These are phyloP conservation scores for Drosophila anomelani DNA, from an alignment of 2,888 invertebrate species.

Conservation along the genomic window DNA sequence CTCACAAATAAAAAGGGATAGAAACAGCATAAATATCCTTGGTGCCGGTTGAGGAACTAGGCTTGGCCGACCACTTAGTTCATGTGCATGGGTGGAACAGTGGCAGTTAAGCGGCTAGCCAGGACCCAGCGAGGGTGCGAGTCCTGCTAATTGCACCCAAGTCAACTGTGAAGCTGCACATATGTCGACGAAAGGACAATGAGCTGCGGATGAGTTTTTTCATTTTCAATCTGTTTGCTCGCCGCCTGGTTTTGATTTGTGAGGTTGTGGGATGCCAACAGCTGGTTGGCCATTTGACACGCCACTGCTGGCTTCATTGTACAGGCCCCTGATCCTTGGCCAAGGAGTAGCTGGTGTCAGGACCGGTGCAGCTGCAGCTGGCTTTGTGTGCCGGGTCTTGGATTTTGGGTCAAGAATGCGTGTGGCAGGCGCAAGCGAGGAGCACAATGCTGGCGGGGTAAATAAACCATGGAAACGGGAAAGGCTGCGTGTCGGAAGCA, in stretches of 20 bases:
- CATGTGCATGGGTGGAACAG: slow-evolving; percentile 40
- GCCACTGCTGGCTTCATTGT: slow-evolving; percentile 30
- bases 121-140: slow-evolving; percentile 52
- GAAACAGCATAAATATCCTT: slow-evolving; percentile 3
- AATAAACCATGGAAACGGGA: slow-evolving; percentile 18
- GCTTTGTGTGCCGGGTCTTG: slow-evolving; percentile 30
- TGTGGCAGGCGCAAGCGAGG: slow-evolving; percentile 74
- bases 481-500: slow-evolving; percentile 69
- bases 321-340: slow-evolving; percentile 51
- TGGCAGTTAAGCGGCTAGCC: not conserved
- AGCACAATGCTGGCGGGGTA: slow-evolving; percentile 55
- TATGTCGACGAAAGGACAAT: slow-evolving; percentile 53
- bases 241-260: slow-evolving; percentile 64
- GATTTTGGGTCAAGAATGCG: slow-evolving; percentile 71
- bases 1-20: slow-evolving; percentile 12
- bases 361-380: slow-evolving; percentile 42
- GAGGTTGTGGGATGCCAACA: slow-evolving; percentile 51
- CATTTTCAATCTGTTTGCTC: slow-evolving; percentile 70
- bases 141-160: slow-evolving; percentile 58
- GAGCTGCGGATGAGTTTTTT: slow-evolving; percentile 14
- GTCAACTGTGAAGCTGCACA: slow-evolving; percentile 72
- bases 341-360: slow-evolving; percentile 60
- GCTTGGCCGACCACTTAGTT: slow-evolving; percentile 16
- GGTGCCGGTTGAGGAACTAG: slow-evolving; percentile 2
- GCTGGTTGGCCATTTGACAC: slow-evolving; percentile 74